A percentile compares a stretch with the other conserved stretches of the same genome.
Evolutionary conservation across 2,797 vertebrate genomes (phyloP).

Genomic region (Typhlichthys subterraneus): DNA sequence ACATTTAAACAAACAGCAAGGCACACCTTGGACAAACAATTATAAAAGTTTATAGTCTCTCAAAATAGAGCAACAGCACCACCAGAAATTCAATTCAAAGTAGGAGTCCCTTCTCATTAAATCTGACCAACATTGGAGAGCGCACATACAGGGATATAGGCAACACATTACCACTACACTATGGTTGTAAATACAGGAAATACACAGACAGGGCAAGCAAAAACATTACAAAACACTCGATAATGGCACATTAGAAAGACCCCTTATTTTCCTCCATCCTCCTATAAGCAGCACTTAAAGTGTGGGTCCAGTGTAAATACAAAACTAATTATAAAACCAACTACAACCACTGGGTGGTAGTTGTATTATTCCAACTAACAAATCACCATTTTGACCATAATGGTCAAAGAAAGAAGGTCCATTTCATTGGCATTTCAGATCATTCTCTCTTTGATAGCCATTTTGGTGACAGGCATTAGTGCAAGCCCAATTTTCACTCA

Average conservation of each 20-base stretch:
- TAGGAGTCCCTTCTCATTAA: conserved; percentile 38
- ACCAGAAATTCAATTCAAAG: background rate
- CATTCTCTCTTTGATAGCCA: conserved; percentile 13
- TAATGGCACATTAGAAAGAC: no score
- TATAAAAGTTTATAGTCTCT: conserved; percentile 1
- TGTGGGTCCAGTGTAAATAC: conserved; percentile 43
- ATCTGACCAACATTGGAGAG: conserved; percentile 32
- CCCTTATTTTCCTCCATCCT: no score
- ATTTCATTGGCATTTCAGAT: conserved; percentile 21
- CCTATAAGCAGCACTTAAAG: conserved; percentile 28
- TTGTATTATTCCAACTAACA: conserved; percentile 70
- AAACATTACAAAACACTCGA: no score
- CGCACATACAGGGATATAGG: conserved; percentile 35
- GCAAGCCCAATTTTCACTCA: conserved; percentile 29
- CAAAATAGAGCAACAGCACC: conserved; percentile 5
- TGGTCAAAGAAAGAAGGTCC: conserved; percentile 42
- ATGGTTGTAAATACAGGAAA: no score
- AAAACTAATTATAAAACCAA: conserved; percentile 60
- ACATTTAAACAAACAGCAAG: background rate
- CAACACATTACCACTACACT: background rate
- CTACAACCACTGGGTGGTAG: conserved; percentile 59
- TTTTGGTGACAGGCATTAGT: conserved; percentile 14
- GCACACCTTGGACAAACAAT: background rate
- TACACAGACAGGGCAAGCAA: no score
- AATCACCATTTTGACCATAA: conserved; percentile 44